Conservation (phyloP, 2,113 vertebrate genomes). For the Ammodytes marinus region DNA sequence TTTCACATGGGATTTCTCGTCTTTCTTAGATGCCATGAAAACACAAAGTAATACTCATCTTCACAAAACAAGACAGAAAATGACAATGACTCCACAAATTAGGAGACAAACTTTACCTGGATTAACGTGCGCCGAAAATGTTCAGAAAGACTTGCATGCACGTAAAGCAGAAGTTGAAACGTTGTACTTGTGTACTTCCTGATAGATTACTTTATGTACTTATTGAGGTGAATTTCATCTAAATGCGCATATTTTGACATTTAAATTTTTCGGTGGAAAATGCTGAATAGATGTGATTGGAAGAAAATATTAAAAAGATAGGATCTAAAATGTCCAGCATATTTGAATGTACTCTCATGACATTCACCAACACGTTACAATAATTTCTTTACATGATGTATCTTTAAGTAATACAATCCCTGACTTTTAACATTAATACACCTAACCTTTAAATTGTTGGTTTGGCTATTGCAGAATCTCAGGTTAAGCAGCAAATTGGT, state of each 20-base stretch:
- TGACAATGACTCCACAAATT: background rate
- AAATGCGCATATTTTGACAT: background rate
- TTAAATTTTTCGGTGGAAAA: background rate
- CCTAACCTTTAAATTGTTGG: background rate
- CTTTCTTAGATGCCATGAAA: constrained; percentile 8
- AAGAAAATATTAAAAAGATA: background rate
- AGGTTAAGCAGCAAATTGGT: background rate
- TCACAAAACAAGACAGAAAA: constrained; percentile 1
- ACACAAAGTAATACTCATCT: background rate
- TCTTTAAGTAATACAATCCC: background rate
- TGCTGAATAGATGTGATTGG: background rate
- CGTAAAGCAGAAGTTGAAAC: background rate
- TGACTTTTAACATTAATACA: too few relatives aligned
- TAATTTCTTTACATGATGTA: too few relatives aligned
- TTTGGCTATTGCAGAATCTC: background rate
- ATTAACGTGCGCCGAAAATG: background rate
- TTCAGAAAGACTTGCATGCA: background rate
- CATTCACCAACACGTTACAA: too few relatives aligned
- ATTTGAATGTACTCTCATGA: too few relatives aligned
- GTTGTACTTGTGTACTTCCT: background rate
- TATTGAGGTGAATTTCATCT: background rate
- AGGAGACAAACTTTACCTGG: constrained; percentile 4
- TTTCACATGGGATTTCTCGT: constrained; percentile 9
- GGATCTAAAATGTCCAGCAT: background rate
- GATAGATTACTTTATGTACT: background rate